Conservation (phyloP, 2,797 vertebrate species). For the Vultur gryphus region DNA sequence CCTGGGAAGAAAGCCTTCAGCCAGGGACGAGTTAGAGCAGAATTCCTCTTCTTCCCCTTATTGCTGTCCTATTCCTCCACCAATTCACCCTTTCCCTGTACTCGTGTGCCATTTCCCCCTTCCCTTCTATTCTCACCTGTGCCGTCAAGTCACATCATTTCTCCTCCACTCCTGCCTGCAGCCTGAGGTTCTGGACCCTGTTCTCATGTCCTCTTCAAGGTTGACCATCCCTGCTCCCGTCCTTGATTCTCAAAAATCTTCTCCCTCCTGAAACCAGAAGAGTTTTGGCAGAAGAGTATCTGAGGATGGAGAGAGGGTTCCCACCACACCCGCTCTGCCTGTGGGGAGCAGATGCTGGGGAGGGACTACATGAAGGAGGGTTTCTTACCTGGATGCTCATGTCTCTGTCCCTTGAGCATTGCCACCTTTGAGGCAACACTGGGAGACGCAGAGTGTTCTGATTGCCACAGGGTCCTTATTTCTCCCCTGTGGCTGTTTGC, state of each 20-base stretch:
- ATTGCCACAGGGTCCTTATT: background rate
- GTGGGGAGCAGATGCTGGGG: background rate
- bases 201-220: background rate
- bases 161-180: background rate
- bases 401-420: background rate
- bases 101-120: background rate
- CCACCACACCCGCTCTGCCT: background rate
- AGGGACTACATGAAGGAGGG: background rate
- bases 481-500: background rate
- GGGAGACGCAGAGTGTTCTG: background rate
- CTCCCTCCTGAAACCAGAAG: background rate
- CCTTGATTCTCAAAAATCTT: background rate
- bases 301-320: background rate
- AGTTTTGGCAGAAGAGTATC: background rate
- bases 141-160: background rate
- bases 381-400: background rate
- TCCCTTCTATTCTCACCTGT: background rate
- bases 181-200: background rate
- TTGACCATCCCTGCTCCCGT: background rate
- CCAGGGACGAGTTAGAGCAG: background rate
- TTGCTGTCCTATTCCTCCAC: background rate
- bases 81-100: background rate
- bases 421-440: background rate
- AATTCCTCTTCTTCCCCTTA: background rate
- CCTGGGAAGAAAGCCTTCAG: background rate